Percentiles rank a stretch among this genome's conserved stretches.
Conservation (phyloP, 2,888 invertebrate species). For the Euplagia quadripunctaria region DNA sequence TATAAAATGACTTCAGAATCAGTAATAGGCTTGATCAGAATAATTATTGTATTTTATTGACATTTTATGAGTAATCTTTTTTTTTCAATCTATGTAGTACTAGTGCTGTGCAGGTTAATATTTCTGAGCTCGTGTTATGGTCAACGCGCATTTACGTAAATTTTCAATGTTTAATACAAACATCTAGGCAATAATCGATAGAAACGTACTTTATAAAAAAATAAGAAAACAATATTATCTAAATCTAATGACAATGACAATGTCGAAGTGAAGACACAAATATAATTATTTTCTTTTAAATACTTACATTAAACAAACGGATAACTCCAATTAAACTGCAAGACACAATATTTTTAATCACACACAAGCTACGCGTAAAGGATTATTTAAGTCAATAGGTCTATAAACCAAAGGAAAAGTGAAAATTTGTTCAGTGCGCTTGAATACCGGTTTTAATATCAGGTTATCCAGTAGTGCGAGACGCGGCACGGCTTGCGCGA, state of each 20-base stretch:
- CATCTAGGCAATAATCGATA: no score
- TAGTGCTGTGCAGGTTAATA: no score
- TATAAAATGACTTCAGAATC: no score
- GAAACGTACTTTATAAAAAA: background rate
- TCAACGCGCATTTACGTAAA: no score
- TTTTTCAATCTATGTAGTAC: no score
- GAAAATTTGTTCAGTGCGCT: constrained; percentile 55
- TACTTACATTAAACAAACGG: constrained; percentile 30
- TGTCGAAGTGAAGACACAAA: background rate
- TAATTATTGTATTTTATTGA: no score
- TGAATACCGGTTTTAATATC: constrained; percentile 45
- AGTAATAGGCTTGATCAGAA: no score
- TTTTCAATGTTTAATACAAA: no score
- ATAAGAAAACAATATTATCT: background rate
- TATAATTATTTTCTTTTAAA: background rate
- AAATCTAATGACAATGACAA: background rate
- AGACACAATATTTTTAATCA: constrained; percentile 23
- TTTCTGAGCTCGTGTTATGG: no score
- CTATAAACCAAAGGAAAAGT: constrained; percentile 52
- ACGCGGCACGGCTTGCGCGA: constrained; percentile 58
- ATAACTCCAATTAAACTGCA: constrained; percentile 14
- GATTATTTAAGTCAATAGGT: constrained; percentile 33
- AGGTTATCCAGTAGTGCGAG: constrained; percentile 49
- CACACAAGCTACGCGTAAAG: constrained; percentile 20
- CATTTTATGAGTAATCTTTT: no score